Conservation (phyloP, 2,797 vertebrate genomes). For the Delichon dasypus region DNA sequence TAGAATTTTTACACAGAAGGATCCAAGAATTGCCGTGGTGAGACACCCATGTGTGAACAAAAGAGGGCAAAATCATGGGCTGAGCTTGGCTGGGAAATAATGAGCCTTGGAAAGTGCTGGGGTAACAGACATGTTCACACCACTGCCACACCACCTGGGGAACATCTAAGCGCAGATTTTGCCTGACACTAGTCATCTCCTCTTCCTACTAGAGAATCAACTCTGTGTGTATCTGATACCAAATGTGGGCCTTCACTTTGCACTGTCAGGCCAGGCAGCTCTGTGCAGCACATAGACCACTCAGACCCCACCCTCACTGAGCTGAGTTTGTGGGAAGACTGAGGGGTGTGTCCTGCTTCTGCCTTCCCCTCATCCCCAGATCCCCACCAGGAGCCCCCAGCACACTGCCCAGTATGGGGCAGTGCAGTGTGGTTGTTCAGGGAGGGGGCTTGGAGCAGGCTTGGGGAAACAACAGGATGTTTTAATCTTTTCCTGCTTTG, state of each 20-base stretch:
- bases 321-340: background rate
- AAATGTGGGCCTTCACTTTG: background rate
- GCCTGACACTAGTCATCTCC: background rate
- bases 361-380: background rate
- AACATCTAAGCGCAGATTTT: background rate
- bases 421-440: fast-evolving
- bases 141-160: fast-evolving
- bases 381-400: background rate
- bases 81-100: background rate
- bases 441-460: background rate
- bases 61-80: background rate
- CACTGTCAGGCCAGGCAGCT: fast-evolving
- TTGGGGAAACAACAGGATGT: conserved; percentile 28
- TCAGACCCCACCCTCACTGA: background rate
- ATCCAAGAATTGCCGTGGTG: background rate
- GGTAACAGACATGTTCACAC: fast-evolving
- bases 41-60: background rate
- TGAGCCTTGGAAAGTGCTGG: background rate
- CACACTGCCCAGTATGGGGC: background rate
- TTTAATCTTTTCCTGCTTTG: conserved; percentile 50
- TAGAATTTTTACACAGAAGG: background rate
- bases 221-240: background rate
- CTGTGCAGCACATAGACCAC: fast-evolving
- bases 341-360: background rate
- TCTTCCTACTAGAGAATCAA: background rate